These are phyloP conservation scores for Hycleus cichorii DNA, from an alignment of 1,140 invertebrate genomes.

Conservation along the genomic window DNA sequence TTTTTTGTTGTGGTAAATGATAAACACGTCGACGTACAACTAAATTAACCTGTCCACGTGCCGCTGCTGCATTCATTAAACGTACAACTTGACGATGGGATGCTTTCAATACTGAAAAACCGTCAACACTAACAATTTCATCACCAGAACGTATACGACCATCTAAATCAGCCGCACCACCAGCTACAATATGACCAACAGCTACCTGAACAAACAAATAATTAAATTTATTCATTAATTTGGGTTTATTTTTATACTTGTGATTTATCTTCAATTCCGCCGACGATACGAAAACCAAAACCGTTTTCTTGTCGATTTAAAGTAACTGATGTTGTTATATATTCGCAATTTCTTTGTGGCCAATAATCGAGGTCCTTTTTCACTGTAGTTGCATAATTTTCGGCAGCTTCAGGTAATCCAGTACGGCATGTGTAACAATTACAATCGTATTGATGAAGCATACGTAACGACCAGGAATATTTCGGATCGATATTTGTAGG, in stretches of 20 bases:
- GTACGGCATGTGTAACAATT: conserved; percentile 35
- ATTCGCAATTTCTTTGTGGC: conserved; percentile 43
- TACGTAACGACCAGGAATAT: conserved; percentile 29
- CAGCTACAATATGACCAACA: conserved; percentile 90
- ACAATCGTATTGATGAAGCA: conserved; percentile 36
- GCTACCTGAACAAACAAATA: conserved; percentile 57
- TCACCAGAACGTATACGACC: conserved; percentile 80
- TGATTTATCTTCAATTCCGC: conserved; percentile 96
- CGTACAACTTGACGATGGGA: conserved; percentile 87
- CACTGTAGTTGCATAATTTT: conserved; percentile 27
- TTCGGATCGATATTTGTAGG: conserved; percentile 28
- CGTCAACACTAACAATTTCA: conserved; percentile 83
- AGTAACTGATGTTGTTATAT: conserved; percentile 69
- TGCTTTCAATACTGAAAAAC: conserved; percentile 71
- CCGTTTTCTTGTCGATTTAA: conserved; percentile 76
- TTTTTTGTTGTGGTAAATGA: conserved; percentile 23
- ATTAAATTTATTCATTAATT: neutral
- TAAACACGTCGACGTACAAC: conserved; percentile 56
- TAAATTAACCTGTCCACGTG: conserved; percentile 69
- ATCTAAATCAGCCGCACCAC: conserved; percentile 84
- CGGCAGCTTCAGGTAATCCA: conserved; percentile 19
- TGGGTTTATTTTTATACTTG: conserved; percentile 54
- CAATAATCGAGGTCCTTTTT: conserved; percentile 9
- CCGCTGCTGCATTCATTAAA: conserved; percentile 75
- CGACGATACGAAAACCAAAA: conserved; percentile 96